Conservation (phyloP, 2,113 vertebrate genomes). For the Calypte anna region DNA sequence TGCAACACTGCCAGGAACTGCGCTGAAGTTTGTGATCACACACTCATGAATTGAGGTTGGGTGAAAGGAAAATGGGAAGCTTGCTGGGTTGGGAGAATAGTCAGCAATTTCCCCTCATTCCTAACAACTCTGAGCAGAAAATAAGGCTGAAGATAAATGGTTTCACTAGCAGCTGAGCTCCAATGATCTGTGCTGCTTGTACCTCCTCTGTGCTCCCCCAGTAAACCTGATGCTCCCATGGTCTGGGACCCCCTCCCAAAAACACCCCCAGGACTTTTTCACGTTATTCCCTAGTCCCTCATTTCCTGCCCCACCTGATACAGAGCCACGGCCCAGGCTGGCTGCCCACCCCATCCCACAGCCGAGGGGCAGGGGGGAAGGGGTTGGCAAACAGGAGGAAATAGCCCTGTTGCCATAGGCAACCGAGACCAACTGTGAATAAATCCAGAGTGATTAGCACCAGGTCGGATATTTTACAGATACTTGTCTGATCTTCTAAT, state of each 20-base stretch:
- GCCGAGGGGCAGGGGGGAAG: background rate
- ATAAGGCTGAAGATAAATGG: background rate
- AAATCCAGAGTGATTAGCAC: background rate
- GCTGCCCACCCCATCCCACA: background rate
- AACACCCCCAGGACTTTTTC: background rate
- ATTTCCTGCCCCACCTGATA: fast-evolving
- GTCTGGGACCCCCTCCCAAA: background rate
- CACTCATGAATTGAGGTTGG: fast-evolving
- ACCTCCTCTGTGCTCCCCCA: background rate
- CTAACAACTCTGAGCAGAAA: background rate
- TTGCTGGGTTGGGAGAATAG: background rate
- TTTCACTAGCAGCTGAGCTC: background rate
- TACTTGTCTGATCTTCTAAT: conserved; percentile 8
- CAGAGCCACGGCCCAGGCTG: background rate
- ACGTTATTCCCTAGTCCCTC: fast-evolving
- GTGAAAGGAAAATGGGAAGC: background rate
- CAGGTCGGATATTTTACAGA: background rate
- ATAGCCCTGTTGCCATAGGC: background rate
- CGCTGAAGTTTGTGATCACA: background rate
- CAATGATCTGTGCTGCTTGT: background rate
- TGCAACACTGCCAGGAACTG: background rate
- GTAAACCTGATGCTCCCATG: fast-evolving
- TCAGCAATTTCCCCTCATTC: background rate
- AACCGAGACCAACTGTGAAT: fast-evolving
- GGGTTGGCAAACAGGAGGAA: background rate